A percentile compares a stretch with the other conserved stretches of the same genome.
Evolutionary conservation across 2,888 invertebrate species (phyloP).

Genomic region (Acleris emargana): DNA sequence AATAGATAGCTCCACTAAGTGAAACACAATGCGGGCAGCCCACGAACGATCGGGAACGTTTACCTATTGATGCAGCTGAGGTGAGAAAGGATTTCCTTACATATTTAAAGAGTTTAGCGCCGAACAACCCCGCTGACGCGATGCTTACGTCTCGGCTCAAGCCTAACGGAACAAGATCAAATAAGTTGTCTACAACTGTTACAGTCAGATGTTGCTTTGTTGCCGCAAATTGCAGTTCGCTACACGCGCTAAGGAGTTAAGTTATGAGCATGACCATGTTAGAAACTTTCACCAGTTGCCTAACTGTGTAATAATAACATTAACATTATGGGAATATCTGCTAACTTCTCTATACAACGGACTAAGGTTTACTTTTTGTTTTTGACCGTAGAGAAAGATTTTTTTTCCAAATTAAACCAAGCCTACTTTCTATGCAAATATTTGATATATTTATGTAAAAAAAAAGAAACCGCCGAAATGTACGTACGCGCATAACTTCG

Average conservation of each 20-base stretch:
- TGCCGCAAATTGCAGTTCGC: conserved; percentile 19
- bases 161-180: conserved; percentile 27
- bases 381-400: too few species aligned
- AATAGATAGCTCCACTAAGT: conserved; percentile 60
- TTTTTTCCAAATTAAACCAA: too few species aligned
- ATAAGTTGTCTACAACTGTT: conserved; percentile 32
- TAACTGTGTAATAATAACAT: too few species aligned
- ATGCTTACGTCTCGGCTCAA: conserved; percentile 4
- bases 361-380: too few species aligned
- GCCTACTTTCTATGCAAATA: too few species aligned
- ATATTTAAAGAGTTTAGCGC: conserved; percentile 32
- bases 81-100: conserved; percentile 22
- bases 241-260: conserved; percentile 17
- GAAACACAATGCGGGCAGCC: conserved; percentile 56
- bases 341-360: too few species aligned
- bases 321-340: too few species aligned
- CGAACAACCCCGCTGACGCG: conserved; percentile 17
- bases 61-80: conserved; percentile 31
- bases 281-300: too few species aligned
- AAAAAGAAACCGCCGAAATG: too few species aligned
- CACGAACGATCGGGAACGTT: conserved; percentile 48
- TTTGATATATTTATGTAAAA: too few species aligned
- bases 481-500: too few species aligned
- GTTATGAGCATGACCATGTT: neutral
- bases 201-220: conserved; percentile 18